phyloP scores from a whole-genome alignment of 2,888 invertebrate genomes.

The Argyra leucocephala region DNA sequence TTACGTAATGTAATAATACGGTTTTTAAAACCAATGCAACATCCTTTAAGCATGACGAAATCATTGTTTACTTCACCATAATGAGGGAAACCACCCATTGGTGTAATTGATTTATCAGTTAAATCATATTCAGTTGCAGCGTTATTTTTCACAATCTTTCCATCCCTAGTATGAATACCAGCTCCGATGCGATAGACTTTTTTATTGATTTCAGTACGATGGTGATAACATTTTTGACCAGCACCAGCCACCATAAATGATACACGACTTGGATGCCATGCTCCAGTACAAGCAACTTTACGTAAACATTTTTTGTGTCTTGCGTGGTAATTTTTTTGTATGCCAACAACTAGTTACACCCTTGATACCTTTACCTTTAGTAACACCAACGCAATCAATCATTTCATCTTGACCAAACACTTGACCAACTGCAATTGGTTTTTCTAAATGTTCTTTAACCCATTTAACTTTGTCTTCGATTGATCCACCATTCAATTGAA shows the following conservation, averaged over 20 bases:
- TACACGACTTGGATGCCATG: constrained; percentile 99
- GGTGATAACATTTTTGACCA: constrained; percentile 88
- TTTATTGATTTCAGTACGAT: constrained; percentile 99
- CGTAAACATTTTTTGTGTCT: constrained; percentile 99
- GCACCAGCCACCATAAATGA: constrained; percentile 98
- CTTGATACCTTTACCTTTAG: constrained; percentile 99
- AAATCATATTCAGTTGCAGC: constrained; percentile 82
- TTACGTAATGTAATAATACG: constrained; percentile 71
- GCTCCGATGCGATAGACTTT: constrained; percentile 95
- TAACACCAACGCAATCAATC: constrained; percentile 98
- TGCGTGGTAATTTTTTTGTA: constrained; percentile 97
- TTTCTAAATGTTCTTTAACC: constrained; percentile 93
- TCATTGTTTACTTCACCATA: constrained; percentile 99
- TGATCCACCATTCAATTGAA: constrained; percentile 95
- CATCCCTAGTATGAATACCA: constrained; percentile 73
- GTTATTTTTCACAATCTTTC: constrained; percentile 90
- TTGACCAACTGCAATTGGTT: constrained; percentile 77
- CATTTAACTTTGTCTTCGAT: constrained; percentile 94
- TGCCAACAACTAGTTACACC: constrained; percentile 99
- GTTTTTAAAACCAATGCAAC: constrained; percentile 82
- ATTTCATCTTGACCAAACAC: constrained; percentile 97
- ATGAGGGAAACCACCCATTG: constrained; percentile 99
- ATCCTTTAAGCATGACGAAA: constrained; percentile 93
- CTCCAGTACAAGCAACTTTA: constrained; percentile 99
- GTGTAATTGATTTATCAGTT: constrained; percentile 67